Conservation (phyloP, 1,140 invertebrate species). For the Drosophila insularis region DNA sequence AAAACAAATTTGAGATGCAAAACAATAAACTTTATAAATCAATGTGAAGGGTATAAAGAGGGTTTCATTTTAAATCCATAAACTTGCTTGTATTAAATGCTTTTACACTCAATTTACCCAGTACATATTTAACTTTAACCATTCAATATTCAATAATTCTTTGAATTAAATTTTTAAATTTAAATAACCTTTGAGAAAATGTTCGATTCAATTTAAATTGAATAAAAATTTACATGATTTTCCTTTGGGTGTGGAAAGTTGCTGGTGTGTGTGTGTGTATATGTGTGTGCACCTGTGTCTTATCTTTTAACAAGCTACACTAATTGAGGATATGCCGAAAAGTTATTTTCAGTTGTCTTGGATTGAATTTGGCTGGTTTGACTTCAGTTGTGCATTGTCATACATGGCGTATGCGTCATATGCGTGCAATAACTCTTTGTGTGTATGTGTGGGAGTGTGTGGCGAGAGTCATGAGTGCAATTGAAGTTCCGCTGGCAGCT, state of each 20-base stretch:
- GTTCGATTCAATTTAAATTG: background rate
- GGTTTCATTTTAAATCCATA: no score
- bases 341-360: conserved; percentile 3
- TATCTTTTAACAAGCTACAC: conserved; percentile 11
- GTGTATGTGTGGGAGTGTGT: conserved; percentile 12
- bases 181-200: no score
- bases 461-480: conserved; percentile 66
- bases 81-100: no score
- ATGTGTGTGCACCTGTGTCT: background rate
- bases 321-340: conserved; percentile 7
- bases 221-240: background rate
- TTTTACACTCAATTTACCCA: no score
- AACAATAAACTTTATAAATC: no score
- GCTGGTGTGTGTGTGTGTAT: background rate
- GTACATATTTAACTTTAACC: no score
- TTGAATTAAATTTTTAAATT: no score
- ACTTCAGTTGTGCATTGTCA: conserved; percentile 29
- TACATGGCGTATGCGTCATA: conserved; percentile 65
- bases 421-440: conserved; percentile 53
- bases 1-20: no score
- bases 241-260: background rate
- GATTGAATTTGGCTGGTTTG: conserved; percentile 14
- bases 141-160: no score
- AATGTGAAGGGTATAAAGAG: no score
- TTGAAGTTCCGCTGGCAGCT: conserved; percentile 64